Percentiles rank a stretch among this genome's conserved stretches.
These are phyloP conservation scores for Fopius arisanus DNA, from an alignment of 1,140 invertebrate species.

Conservation along the genomic window DNA sequence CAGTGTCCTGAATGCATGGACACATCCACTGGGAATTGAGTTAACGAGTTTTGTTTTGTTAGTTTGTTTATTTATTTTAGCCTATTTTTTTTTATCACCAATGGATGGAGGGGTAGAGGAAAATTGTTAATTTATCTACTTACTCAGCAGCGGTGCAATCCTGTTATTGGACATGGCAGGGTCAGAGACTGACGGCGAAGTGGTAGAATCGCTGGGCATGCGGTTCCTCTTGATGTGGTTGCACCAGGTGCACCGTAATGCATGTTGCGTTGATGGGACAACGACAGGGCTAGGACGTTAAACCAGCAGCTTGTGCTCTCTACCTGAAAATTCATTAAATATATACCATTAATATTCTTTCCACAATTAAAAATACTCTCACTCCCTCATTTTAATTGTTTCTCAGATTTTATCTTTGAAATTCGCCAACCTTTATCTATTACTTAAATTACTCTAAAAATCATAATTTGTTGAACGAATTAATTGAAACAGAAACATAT, in stretches of 20 bases:
- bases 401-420: too few relatives aligned
- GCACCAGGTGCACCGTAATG: slow-evolving; percentile 44
- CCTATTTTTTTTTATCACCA: not conserved
- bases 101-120: too few relatives aligned
- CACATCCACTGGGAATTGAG: not conserved
- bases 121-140: slow-evolving; percentile 33
- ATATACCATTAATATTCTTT: not conserved
- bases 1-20: not conserved
- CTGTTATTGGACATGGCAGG: slow-evolving; percentile 53
- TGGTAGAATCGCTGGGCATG: slow-evolving; percentile 12
- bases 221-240: not conserved
- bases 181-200: slow-evolving; percentile 38
- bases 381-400: too few relatives aligned
- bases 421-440: too few relatives aligned
- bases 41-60: not conserved
- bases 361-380: too few relatives aligned
- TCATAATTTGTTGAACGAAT: too few relatives aligned
- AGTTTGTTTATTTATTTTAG: not conserved
- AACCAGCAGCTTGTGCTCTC: slow-evolving; percentile 42
- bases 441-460: too few relatives aligned
- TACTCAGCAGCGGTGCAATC: slow-evolving; percentile 46
- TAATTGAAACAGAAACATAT: too few relatives aligned
- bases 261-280: slow-evolving; percentile 51
- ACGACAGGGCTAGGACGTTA: slow-evolving; percentile 47
- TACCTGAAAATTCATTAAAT: slow-evolving; percentile 33